phyloP scores from a whole-genome alignment of 2,797 vertebrate genomes.

The Merluccius polli region DNA sequence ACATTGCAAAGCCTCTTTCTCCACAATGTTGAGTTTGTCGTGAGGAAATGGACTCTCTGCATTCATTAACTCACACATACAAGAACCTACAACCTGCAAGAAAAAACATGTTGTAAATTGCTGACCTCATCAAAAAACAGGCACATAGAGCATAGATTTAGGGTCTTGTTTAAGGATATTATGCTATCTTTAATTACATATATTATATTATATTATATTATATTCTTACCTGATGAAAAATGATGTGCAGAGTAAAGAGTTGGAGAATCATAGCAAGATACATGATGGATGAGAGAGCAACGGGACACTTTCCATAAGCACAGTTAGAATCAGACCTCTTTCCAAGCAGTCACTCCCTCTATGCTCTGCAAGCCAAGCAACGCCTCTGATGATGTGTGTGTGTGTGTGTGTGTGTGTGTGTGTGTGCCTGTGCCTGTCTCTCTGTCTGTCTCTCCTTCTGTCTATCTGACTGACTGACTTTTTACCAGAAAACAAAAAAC shows the following conservation, averaged over 20 bases:
- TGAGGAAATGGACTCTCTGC: conserved; percentile 54
- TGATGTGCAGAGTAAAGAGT: conserved; percentile 41
- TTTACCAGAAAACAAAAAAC: background rate
- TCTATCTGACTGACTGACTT: background rate
- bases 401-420: conserved; percentile 4
- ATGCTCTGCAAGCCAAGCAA: background rate
- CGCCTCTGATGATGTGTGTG: background rate
- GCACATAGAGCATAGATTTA: background rate
- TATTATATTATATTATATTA: background rate
- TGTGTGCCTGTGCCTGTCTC: background rate
- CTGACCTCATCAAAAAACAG: background rate
- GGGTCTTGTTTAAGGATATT: background rate
- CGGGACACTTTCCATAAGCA: background rate
- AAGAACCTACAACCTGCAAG: conserved; percentile 32
- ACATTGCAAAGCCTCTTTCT: conserved; percentile 44
- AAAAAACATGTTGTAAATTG: background rate
- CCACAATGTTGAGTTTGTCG: conserved; percentile 38
- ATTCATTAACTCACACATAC: conserved; percentile 59
- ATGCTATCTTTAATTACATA: background rate
- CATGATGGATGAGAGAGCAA: conserved; percentile 33
- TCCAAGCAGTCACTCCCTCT: conserved; percentile 14
- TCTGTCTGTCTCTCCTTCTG: background rate
- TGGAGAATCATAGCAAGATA: conserved; percentile 23
- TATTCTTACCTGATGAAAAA: conserved; percentile 44
- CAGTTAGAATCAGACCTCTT: background rate